phyloP scores from a whole-genome alignment of 2,797 vertebrate genomes.

The Lutra lutra region DNA sequence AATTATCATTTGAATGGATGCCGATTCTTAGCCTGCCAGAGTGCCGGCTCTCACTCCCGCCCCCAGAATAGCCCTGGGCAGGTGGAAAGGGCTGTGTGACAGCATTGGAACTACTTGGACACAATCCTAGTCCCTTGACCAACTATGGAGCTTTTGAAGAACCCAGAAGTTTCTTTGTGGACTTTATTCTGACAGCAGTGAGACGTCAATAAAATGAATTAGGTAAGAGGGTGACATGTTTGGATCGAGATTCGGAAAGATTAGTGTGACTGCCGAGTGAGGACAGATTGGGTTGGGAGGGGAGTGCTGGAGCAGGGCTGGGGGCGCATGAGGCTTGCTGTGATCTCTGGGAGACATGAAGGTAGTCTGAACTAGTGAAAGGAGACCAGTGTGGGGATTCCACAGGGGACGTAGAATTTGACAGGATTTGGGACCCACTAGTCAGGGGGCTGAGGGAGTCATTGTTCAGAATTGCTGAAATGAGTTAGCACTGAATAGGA shows the following conservation, averaged over 20 bases:
- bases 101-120: background rate
- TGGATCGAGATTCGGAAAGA: background rate
- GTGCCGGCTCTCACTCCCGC: background rate
- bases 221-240: background rate
- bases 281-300: background rate
- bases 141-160: background rate
- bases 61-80: too few species aligned
- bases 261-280: background rate
- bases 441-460: background rate
- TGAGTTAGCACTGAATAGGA: background rate
- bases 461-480: background rate
- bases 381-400: background rate
- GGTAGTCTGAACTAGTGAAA: background rate
- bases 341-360: accelerated
- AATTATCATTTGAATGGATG: background rate
- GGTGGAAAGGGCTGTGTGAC: background rate
- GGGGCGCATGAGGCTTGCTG: background rate
- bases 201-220: background rate
- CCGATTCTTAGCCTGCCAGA: background rate
- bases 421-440: background rate
- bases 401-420: background rate
- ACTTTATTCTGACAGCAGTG: background rate
- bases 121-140: background rate
- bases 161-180: background rate
- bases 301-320: accelerated